These are phyloP conservation scores for Zele albiditarsus DNA, from an alignment of 2,888 invertebrate genomes.

Conservation along the genomic window DNA sequence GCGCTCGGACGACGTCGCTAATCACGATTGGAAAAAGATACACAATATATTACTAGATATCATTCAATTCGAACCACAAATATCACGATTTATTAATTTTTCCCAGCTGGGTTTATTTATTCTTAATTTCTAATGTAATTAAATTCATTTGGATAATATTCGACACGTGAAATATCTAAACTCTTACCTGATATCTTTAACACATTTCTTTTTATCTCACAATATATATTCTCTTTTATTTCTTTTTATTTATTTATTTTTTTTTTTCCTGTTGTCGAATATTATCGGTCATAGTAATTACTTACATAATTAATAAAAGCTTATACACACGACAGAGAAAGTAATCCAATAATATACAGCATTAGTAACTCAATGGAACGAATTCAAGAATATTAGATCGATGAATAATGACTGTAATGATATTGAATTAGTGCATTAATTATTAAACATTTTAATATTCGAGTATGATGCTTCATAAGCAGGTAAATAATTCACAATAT, in stretches of 20 bases:
- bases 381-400: background rate
- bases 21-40: slow-evolving; percentile 46
- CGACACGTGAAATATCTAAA: background rate
- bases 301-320: background rate
- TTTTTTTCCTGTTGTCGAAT: background rate
- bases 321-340: background rate
- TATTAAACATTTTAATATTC: background rate
- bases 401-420: background rate
- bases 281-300: background rate
- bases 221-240: background rate
- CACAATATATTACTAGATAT: slow-evolving; percentile 28
- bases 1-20: slow-evolving; percentile 90
- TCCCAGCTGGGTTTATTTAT: background rate
- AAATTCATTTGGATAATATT: background rate
- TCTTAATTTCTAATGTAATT: background rate
- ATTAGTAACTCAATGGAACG: background rate
- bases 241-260: background rate
- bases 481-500: slow-evolving; percentile 10
- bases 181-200: background rate
- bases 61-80: slow-evolving; percentile 5
- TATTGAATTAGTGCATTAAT: background rate
- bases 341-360: slow-evolving; percentile 4
- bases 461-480: slow-evolving; percentile 2
- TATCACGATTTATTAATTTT: background rate
- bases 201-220: background rate